Conservation (phyloP, 2,888 invertebrate species). For the Spatulosminthurus flaviceps region DNA sequence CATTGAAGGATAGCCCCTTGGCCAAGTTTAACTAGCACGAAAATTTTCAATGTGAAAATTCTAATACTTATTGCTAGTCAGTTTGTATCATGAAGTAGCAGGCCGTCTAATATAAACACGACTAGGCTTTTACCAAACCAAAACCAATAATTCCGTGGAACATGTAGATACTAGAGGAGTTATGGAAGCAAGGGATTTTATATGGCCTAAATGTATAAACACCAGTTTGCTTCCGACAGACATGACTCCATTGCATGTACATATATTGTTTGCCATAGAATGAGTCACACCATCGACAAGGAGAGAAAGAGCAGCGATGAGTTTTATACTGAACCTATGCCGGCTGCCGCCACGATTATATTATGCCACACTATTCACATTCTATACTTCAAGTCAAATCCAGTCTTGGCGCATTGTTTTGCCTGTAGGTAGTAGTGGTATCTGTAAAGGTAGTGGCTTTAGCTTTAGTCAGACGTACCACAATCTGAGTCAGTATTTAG, state of each 20-base stretch:
- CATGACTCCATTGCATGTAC: not conserved
- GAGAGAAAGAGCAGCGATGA: not conserved
- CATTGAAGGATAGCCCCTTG: too few species aligned
- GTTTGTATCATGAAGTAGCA: too few species aligned
- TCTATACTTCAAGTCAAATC: not conserved
- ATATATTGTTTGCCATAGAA: not conserved
- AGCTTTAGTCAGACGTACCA: not conserved
- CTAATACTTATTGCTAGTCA: too few species aligned
- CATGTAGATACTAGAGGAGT: not conserved
- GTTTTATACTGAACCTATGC: not conserved
- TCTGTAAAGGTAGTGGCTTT: too few species aligned
- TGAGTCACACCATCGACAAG: not conserved
- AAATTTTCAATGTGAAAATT: too few species aligned
- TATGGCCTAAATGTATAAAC: not conserved
- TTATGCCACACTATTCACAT: not conserved
- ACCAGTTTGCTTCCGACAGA: not conserved
- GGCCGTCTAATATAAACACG: not conserved
- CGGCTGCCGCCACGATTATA: slow-evolving; percentile 18
- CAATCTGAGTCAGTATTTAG: slow-evolving; percentile 12
- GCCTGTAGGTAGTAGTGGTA: too few species aligned
- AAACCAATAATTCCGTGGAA: slow-evolving; percentile 1
- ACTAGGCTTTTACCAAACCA: not conserved
- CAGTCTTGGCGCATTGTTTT: not conserved
- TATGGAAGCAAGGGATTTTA: not conserved
- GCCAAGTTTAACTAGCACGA: too few species aligned